These are phyloP conservation scores for Morbakka virulenta DNA, from an alignment of 30 jellyfish, hydroid and myxozoan species.

Conservation along the genomic window DNA sequence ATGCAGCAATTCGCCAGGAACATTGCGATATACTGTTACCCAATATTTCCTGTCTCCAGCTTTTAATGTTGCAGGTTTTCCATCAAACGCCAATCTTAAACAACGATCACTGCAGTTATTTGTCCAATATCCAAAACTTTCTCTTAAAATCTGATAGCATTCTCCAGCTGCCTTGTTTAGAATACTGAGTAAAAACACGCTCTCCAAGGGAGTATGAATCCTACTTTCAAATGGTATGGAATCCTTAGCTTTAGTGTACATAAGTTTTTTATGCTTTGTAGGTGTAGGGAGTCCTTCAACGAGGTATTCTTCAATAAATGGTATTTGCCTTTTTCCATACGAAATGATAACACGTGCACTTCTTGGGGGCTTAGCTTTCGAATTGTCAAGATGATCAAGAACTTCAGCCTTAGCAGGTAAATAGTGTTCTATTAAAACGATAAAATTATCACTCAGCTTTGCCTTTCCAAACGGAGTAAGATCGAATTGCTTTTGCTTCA, in stretches of 20 bases:
- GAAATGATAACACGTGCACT: conserved; percentile 57
- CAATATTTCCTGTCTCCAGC: conserved; percentile 39
- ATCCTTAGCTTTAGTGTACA: conserved; percentile 26
- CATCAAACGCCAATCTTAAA: conserved; percentile 9
- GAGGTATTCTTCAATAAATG: conserved; percentile 61
- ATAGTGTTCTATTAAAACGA: conserved; percentile 40
- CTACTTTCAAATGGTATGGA: conserved; percentile 59
- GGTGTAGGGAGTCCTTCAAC: conserved; percentile 74
- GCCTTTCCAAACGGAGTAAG: conserved; percentile 32
- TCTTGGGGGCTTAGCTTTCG: conserved; percentile 51
- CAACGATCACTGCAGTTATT: conserved; percentile 53
- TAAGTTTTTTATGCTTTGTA: conserved; percentile 19
- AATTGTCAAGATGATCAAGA: conserved; percentile 40
- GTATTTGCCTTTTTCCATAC: conserved; percentile 46
- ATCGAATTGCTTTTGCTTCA: conserved; percentile 18
- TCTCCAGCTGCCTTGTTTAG: conserved; percentile 13
- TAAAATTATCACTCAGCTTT: conserved; percentile 14
- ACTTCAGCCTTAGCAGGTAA: conserved; percentile 65
- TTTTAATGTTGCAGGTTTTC: conserved; percentile 38
- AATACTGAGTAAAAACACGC: not conserved
- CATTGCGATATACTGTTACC: conserved; percentile 18
- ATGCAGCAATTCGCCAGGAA: conserved; percentile 7
- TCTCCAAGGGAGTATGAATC: conserved; percentile 19
- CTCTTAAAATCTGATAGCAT: conserved; percentile 32
- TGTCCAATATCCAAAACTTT: conserved; percentile 50